A percentile compares a stretch with the other conserved stretches of the same genome.
Evolutionary conservation across 2,888 invertebrate species (phyloP).

Genomic region (Netelia inedita): DNA sequence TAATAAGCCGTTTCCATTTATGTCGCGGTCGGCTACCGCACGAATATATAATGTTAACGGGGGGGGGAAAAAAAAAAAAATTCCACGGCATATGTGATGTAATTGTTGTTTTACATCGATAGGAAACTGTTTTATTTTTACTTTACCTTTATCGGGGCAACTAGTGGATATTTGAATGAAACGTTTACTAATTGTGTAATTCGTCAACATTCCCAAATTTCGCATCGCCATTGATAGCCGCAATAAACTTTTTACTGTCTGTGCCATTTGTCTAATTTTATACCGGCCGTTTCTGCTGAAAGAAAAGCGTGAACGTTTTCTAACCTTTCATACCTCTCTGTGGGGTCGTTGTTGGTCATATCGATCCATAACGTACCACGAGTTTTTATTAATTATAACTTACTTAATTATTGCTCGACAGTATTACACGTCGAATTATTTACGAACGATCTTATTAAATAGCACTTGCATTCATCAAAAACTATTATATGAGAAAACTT

Average conservation of each 20-base stretch:
- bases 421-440: not conserved
- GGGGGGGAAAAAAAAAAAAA: too few relatives aligned
- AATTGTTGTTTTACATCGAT: not conserved
- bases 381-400: not conserved
- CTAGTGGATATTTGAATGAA: constrained; percentile 48
- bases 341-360: not conserved
- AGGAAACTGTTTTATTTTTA: not conserved
- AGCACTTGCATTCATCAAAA: not conserved
- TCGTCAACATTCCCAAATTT: constrained; percentile 51
- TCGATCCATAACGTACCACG: not conserved
- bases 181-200: constrained; percentile 52
- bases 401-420: constrained; percentile 15
- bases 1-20: too few relatives aligned
- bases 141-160: constrained; percentile 40
- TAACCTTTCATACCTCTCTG: constrained; percentile 31
- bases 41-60: too few relatives aligned
- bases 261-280: constrained; percentile 59
- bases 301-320: not conserved
- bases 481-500: not conserved
- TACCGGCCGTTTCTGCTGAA: constrained; percentile 37
- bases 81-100: not conserved
- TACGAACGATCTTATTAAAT: not conserved
- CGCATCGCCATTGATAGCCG: constrained; percentile 64
- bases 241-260: constrained; percentile 60
- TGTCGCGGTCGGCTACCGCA: too few relatives aligned